These are phyloP conservation scores for Antheraea assamensis DNA, from an alignment of 2,888 invertebrate species.

Conservation along the genomic window DNA sequence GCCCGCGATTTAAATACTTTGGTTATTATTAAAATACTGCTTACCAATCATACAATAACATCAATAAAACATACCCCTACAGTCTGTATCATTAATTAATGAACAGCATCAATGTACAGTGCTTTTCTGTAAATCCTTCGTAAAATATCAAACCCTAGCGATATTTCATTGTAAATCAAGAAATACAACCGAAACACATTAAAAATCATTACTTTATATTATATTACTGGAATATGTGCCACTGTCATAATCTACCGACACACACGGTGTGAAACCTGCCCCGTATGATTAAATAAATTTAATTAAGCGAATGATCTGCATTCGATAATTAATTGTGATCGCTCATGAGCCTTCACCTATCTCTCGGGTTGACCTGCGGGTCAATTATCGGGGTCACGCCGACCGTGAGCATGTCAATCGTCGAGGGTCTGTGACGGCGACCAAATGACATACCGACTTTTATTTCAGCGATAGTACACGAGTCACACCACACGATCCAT, in stretches of 20 bases:
- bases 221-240: neutral
- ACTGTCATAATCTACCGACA: neutral
- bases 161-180: neutral
- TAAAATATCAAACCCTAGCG: neutral
- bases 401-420: neutral
- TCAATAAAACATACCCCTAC: too few relatives aligned
- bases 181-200: neutral
- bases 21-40: too few relatives aligned
- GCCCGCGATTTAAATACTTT: too few relatives aligned
- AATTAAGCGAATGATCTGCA: neutral
- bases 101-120: too few relatives aligned
- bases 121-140: neutral
- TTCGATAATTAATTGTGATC: constrained; percentile 1
- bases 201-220: neutral
- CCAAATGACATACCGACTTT: neutral
- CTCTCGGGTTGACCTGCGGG: constrained; percentile 8
- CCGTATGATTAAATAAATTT: neutral
- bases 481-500: neutral
- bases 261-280: neutral
- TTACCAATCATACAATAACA: too few relatives aligned
- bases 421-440: neutral
- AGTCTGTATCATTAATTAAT: too few relatives aligned
- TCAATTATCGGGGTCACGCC: neutral
- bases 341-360: neutral
- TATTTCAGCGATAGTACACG: neutral